Conservation (phyloP, 2,113 vertebrate genomes). For the Lepisosteus oculatus region DNA sequence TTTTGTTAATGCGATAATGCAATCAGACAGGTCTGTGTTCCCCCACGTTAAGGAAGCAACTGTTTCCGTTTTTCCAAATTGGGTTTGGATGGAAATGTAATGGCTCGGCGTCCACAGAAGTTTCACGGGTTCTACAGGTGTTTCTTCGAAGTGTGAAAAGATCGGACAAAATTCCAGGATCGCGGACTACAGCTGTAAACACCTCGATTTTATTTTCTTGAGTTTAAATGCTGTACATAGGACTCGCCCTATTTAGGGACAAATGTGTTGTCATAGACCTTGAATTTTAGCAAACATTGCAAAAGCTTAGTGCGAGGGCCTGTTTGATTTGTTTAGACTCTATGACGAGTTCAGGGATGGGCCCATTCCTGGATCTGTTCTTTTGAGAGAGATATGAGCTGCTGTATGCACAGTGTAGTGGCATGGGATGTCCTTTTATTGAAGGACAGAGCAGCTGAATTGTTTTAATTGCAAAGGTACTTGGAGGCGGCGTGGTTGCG, state of each 20-base stretch:
- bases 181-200: conserved; percentile 47
- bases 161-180: conserved; percentile 24
- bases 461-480: too few relatives aligned
- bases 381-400: background rate
- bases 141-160: conserved; percentile 23
- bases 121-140: conserved; percentile 32
- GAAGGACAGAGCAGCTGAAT: background rate
- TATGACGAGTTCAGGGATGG: background rate
- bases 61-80: conserved; percentile 19
- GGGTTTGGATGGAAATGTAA: conserved; percentile 32
- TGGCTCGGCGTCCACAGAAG: conserved; percentile 30
- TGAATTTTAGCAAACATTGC: conserved; percentile 1
- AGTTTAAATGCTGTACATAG: conserved; percentile 1
- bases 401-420: too few relatives aligned
- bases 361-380: background rate
- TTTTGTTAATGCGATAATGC: conserved; percentile 22
- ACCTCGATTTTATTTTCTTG: conserved; percentile 3
- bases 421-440: background rate
- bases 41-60: conserved; percentile 4
- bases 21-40: conserved; percentile 14
- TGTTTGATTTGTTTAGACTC: background rate
- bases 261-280: background rate
- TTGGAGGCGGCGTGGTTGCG: too few relatives aligned
- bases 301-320: background rate
- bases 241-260: background rate